A percentile compares a stretch with the other conserved stretches of the same genome.
Conservation (phyloP, 2,888 invertebrate genomes). For the Pyrrhosoma nymphula region DNA sequence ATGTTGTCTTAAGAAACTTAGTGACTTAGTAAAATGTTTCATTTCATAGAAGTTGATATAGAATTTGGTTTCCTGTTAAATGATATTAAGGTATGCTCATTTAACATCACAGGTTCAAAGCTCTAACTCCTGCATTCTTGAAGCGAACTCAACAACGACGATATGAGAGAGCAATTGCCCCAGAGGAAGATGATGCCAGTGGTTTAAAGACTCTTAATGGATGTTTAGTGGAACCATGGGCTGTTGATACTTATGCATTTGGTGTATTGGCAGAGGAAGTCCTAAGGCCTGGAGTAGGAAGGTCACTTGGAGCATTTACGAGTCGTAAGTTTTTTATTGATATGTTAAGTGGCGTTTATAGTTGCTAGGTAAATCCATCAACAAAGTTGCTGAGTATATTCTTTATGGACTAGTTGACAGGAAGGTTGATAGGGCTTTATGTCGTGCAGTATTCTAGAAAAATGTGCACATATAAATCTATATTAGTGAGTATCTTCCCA, state of each 20-base stretch:
- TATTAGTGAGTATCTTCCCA: no score
- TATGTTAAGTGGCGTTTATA: not conserved
- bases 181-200: constrained; percentile 83
- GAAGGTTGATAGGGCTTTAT: no score
- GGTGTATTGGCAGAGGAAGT: constrained; percentile 88
- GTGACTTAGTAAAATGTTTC: no score
- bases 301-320: not conserved
- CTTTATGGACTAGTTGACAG: no score
- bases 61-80: not conserved
- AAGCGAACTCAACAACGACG: constrained; percentile 84
- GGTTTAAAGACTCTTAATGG: constrained; percentile 71
- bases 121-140: constrained; percentile 84
- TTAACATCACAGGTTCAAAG: constrained; percentile 81
- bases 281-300: constrained; percentile 75
- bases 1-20: no score
- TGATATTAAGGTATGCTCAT: no score
- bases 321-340: not conserved
- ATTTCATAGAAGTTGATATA: not conserved
- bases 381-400: no score
- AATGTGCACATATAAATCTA: no score
- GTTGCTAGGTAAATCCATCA: no score
- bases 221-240: constrained; percentile 75
- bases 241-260: constrained; percentile 89
- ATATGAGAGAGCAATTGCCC: constrained; percentile 86
- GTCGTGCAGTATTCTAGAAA: no score